Evolutionary conservation across 1,140 invertebrate genomes (phyloP).

Genomic region (Brachionus plicatilis): DNA sequence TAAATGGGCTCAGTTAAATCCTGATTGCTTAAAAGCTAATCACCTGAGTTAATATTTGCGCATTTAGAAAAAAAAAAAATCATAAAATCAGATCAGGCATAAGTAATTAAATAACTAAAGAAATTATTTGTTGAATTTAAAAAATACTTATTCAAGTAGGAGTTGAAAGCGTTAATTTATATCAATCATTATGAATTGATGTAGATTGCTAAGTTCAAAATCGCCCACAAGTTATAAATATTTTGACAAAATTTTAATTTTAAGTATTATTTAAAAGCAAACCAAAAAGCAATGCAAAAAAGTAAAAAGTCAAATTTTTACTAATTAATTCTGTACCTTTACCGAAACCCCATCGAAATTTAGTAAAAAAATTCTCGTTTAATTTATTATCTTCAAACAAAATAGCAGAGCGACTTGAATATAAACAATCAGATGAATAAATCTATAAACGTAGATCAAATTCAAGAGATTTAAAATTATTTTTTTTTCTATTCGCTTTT

Average conservation of each 20-base stretch:
- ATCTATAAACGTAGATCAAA: not conserved
- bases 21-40: not conserved
- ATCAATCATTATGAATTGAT: not conserved
- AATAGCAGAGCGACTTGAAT: not conserved
- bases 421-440: not conserved
- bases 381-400: not conserved
- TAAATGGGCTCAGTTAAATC: not conserved
- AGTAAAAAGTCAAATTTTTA: not conserved
- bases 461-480: not conserved
- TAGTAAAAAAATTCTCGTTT: not conserved
- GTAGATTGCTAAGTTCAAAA: not conserved
- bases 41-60: not conserved
- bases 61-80: not conserved
- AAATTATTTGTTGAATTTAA: not conserved
- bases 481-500: slow-evolving; percentile 1
- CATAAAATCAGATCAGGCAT: not conserved
- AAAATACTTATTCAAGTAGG: not conserved
- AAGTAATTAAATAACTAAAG: not conserved
- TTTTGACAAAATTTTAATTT: slow-evolving; percentile 7
- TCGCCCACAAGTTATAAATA: slow-evolving; percentile 5
- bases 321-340: not conserved
- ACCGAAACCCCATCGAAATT: not conserved
- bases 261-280: not conserved
- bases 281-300: not conserved
- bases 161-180: not conserved